Conservation (phyloP, 2,797 vertebrate species). For the Gobionotothen gibberifrons region DNA sequence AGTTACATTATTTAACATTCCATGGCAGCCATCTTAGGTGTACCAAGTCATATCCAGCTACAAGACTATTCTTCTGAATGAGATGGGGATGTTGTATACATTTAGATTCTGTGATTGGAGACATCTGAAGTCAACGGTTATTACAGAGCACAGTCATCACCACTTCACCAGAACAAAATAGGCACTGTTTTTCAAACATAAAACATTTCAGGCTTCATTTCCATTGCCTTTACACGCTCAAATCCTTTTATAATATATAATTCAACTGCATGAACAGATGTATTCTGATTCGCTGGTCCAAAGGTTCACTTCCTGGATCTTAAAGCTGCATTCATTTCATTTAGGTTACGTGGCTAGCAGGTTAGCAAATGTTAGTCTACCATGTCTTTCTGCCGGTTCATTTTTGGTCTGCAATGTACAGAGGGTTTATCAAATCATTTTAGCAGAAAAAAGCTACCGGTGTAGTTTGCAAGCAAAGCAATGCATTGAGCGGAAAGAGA, state of each 20-base stretch:
- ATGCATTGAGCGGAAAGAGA: not conserved
- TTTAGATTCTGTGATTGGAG: slow-evolving; percentile 31
- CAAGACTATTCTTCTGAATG: slow-evolving; percentile 31
- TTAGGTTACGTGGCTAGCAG: not conserved
- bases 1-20: slow-evolving; percentile 2
- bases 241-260: not conserved
- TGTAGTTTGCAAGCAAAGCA: not conserved
- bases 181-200: slow-evolving; percentile 67
- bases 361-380: not conserved
- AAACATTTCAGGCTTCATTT: slow-evolving; percentile 46
- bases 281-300: not conserved
- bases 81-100: slow-evolving; percentile 17
- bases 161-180: slow-evolving; percentile 49
- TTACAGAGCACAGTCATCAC: slow-evolving; percentile 43
- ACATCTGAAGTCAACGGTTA: slow-evolving; percentile 36
- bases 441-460: not conserved
- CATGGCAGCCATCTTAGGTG: slow-evolving; percentile 43
- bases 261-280: not conserved
- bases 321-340: slow-evolving; percentile 9
- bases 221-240: slow-evolving; percentile 36
- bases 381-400: not conserved
- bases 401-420: not conserved
- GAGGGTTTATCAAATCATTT: not conserved
- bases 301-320: slow-evolving; percentile 7
- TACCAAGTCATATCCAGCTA: slow-evolving; percentile 27